Evolutionary conservation across 2,888 invertebrate species (phyloP).

Genomic region (Protula sp.): DNA sequence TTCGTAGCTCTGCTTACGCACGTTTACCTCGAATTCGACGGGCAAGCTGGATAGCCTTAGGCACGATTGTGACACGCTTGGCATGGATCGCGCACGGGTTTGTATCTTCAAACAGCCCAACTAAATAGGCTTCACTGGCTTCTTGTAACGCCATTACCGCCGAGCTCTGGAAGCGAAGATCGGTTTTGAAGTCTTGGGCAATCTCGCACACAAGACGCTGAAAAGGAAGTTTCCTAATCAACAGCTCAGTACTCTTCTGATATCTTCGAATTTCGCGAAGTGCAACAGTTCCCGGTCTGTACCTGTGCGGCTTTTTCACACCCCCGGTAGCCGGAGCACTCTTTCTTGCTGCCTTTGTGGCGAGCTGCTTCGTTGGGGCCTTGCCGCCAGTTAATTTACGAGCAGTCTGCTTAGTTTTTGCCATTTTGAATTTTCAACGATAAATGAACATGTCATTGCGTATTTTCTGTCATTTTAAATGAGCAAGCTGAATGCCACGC

Average conservation of each 20-base stretch:
- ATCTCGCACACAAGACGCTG: constrained; percentile 53
- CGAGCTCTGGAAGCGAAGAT: constrained; percentile 19
- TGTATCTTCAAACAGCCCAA: constrained; percentile 91
- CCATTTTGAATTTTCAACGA: constrained; percentile 46
- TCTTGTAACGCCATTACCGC: constrained; percentile 9
- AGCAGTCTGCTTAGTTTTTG: constrained; percentile 54
- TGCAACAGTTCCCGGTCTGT: constrained; percentile 51
- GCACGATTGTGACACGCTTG: constrained; percentile 96
- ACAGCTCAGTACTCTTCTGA: constrained; percentile 53
- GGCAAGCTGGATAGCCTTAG: constrained; percentile 93
- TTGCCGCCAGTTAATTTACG: constrained; percentile 54
- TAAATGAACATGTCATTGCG: too few species aligned
- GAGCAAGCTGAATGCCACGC: not conserved
- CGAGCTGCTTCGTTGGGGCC: constrained; percentile 53
- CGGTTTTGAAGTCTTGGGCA: constrained; percentile 55
- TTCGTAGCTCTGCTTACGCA: constrained; percentile 2
- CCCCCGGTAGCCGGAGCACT: constrained; percentile 52
- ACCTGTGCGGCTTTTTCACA: constrained; percentile 51
- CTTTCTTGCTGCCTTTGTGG: constrained; percentile 53
- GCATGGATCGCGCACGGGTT: constrained; percentile 97
- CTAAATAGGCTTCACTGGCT: constrained; percentile 20
- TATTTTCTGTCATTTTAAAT: not conserved
- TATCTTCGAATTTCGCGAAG: constrained; percentile 53
- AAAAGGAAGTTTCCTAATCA: constrained; percentile 53
- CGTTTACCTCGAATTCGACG: constrained; percentile 53